phyloP scores from a whole-genome alignment of 2,888 invertebrate species.

The Erannis defoliaria region DNA sequence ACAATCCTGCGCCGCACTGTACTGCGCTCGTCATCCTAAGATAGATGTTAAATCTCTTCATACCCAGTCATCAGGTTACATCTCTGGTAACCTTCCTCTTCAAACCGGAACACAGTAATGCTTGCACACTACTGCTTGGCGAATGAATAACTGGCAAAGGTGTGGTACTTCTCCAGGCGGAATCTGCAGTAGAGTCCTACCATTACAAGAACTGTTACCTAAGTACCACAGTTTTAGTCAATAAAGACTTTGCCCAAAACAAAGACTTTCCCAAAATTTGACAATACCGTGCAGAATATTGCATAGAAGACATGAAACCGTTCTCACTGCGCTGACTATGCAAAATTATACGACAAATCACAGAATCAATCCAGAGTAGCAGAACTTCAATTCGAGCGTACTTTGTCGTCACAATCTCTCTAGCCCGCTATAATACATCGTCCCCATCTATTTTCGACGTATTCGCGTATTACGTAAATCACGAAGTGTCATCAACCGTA shows the following conservation, averaged over 20 bases:
- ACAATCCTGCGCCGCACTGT: no score
- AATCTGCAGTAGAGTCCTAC: no score
- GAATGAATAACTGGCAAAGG: no score
- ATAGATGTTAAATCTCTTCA: no score
- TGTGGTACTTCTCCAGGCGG: no score
- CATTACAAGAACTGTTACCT: no score
- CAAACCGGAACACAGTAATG: no score
- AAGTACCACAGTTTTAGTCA: background rate
- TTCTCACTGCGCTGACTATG: background rate
- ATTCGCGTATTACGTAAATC: constrained; percentile 26
- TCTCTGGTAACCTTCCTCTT: no score
- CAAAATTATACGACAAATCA: constrained; percentile 18
- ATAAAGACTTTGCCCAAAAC: background rate
- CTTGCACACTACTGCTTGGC: no score
- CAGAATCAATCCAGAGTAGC: constrained; percentile 6
- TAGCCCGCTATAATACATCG: constrained; percentile 5
- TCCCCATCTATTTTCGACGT: constrained; percentile 20
- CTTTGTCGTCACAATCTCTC: constrained; percentile 10
- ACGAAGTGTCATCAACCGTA: constrained; percentile 24
- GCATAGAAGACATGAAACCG: background rate
- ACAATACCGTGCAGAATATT: background rate
- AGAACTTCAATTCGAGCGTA: constrained; percentile 3
- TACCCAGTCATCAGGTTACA: no score
- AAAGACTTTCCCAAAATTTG: background rate
- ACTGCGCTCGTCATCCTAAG: no score